These are phyloP conservation scores for Chirona hameri DNA, from an alignment of 2,888 invertebrate genomes.

Conservation along the genomic window DNA sequence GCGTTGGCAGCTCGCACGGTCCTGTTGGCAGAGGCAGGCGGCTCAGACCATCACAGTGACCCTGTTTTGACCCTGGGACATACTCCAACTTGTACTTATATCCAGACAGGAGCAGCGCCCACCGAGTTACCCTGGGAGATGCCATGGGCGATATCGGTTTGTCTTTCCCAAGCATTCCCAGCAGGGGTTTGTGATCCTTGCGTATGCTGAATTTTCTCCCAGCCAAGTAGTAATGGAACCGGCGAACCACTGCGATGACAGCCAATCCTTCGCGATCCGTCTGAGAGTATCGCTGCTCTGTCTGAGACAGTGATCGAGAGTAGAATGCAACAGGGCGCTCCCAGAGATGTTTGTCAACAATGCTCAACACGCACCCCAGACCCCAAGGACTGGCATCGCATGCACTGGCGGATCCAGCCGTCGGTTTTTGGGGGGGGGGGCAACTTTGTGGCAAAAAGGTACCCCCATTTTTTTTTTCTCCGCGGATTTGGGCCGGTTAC, in stretches of 20 bases:
- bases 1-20: not conserved
- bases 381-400: not conserved
- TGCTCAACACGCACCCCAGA: not conserved
- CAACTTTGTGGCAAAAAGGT: too few relatives aligned
- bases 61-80: not conserved
- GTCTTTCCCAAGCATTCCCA: not conserved
- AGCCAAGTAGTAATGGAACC: not conserved
- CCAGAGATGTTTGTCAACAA: not conserved
- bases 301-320: not conserved
- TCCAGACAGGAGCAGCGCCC: not conserved
- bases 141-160: not conserved
- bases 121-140: not conserved
- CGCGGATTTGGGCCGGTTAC: too few relatives aligned
- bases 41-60: not conserved
- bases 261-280: not conserved
- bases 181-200: not conserved
- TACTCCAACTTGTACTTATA: not conserved
- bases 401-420: too few relatives aligned
- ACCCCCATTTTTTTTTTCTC: too few relatives aligned
- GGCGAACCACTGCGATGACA: not conserved
- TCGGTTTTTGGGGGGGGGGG: too few relatives aligned
- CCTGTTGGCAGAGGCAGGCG: not conserved
- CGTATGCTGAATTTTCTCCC: not conserved
- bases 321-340: not conserved
- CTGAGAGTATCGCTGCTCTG: not conserved